Evolutionary conservation across 2,797 vertebrate genomes (phyloP).

Genomic region (Pseudochirops cupreus): DNA sequence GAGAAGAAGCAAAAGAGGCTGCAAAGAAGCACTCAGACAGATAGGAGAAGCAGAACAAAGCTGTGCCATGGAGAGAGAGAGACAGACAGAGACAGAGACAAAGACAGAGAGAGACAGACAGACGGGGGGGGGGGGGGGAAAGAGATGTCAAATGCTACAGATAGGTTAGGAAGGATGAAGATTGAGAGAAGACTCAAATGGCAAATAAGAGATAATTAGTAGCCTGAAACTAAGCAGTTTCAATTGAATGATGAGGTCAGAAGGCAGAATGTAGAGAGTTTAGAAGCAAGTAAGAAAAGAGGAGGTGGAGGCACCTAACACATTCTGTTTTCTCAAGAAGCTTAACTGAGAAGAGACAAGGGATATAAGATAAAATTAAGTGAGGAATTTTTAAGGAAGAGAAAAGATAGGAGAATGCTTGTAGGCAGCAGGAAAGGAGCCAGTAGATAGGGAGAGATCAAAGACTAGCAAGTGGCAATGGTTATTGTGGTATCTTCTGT

Average conservation of each 20-base stretch:
- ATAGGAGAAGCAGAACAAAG: neutral
- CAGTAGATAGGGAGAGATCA: neutral
- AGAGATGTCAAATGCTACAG: neutral
- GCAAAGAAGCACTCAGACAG: neutral
- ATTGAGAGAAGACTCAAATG: neutral
- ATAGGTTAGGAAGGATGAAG: neutral
- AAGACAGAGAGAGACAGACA: neutral
- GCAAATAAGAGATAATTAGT: neutral
- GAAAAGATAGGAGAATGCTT: neutral
- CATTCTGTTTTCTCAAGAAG: neutral
- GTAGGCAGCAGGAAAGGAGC: neutral
- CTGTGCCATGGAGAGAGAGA: neutral
- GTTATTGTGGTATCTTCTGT: neutral
- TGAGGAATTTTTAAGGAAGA: neutral
- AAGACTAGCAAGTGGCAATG: neutral
- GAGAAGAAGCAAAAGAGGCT: neutral
- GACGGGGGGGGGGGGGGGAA: rapidly evolving
- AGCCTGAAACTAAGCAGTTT: neutral
- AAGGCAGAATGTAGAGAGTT: neutral
- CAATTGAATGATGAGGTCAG: neutral
- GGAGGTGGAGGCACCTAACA: neutral
- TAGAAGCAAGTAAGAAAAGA: neutral
- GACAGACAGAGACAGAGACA: too few species aligned
- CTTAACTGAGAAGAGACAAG: neutral
- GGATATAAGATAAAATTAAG: neutral